phyloP scores from a whole-genome alignment of 1,140 invertebrate genomes.

The Pemphigus obesinymphae region DNA sequence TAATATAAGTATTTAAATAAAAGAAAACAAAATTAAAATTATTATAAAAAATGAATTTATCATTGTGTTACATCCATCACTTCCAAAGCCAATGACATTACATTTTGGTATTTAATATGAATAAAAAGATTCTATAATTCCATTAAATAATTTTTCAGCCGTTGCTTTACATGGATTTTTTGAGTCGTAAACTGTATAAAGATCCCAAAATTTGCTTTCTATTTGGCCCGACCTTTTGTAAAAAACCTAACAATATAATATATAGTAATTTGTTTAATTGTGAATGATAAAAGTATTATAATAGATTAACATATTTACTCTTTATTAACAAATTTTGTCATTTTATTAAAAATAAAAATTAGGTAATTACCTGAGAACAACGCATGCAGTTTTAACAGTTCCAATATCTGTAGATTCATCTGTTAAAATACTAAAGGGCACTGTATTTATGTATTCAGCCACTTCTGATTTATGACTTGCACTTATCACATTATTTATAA shows the following conservation, averaged over 20 bases:
- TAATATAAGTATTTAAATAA: too few species aligned
- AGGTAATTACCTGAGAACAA: conserved; percentile 46
- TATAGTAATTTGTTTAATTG: conserved; percentile 45
- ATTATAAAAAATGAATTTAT: too few species aligned
- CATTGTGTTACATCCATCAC: conserved; percentile 51
- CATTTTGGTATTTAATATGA: not conserved
- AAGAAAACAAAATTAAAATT: too few species aligned
- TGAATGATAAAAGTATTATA: conserved; percentile 39
- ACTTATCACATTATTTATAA: not conserved
- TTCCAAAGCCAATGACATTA: conserved; percentile 48
- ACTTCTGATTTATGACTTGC: not conserved
- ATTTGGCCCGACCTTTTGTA: conserved; percentile 38
- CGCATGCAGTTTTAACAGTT: conserved; percentile 43
- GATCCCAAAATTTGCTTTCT: conserved; percentile 47
- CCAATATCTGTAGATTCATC: conserved; percentile 48
- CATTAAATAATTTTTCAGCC: conserved; percentile 49
- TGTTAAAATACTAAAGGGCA: conserved; percentile 47
- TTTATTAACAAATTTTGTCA: too few species aligned
- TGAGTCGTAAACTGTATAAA: conserved; percentile 45
- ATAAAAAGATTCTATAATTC: not conserved
- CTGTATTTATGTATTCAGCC: too few species aligned
- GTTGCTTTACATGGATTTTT: conserved; percentile 45
- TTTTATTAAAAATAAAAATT: too few species aligned
- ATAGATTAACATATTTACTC: too few species aligned
- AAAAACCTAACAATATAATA: conserved; percentile 36